Base-by-base conservation (phyloP, 2,797 vertebrate genomes). In the Sardinella longiceps region DNA sequence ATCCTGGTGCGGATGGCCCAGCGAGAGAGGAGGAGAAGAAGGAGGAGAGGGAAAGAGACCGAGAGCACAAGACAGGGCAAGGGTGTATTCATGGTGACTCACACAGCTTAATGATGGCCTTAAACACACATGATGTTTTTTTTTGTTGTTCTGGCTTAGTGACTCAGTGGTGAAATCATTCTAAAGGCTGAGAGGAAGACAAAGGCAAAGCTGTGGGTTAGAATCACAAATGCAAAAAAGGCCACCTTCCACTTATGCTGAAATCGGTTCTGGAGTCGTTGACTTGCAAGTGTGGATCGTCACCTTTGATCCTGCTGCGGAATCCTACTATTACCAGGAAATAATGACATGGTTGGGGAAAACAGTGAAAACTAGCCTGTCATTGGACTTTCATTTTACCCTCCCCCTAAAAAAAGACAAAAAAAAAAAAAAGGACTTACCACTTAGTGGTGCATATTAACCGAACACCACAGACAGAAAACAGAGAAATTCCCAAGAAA, bases 321-420 rank as follows among this genome's bases (percentile, higher is more conserved):
- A 53, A 83, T 74, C 53, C 80, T 84, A 82, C 60, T 66, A 87
- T 89, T 87, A 87, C 83, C 63, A 30, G 82, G 25, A 63, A 83
- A 85, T 87, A 89, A 89, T 89, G 77, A 58, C 63, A 88, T 28
- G 37, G 77, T n/a, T 56, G 18, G 83, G 81, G 74, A 80, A 81
- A 46, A 43, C 28, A 46, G 74, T 39, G 77, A 10, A 86, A 63
- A 66, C 20, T 30, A 82, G 18, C 15, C 70, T 70, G 28, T 70
- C 30, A 37, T 28, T 11, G 3, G 28, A 1, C 63, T 30, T 15
- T 70, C 30, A 33, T 37, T 37, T 37, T 37, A 18, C 66, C 30
- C 30, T 25, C 25, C 60, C 5, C 66, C 66, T 37, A 74, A 74
- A 39, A 74, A 63, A 37, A 37, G 3, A 77, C n/a, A 39, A 74